These are phyloP conservation scores for Lasioglossum leucozonium DNA, from an alignment of 2,888 invertebrate species.

Conservation along the genomic window DNA sequence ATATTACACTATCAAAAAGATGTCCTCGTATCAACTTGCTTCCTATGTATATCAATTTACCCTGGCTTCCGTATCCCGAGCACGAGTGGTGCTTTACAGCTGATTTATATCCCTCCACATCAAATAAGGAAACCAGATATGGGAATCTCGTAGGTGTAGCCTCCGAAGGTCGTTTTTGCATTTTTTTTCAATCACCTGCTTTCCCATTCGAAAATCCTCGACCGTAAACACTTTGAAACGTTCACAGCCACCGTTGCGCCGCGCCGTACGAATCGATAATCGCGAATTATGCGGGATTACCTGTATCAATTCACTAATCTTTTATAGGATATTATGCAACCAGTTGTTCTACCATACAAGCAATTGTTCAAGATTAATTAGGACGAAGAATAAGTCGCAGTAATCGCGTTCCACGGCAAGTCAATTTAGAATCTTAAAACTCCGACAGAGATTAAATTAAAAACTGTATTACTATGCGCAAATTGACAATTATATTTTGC, in stretches of 20 bases:
- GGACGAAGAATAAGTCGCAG: neutral
- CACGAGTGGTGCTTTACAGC: neutral
- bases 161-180: neutral
- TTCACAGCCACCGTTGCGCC: neutral
- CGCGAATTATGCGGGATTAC: slow-evolving; percentile 11
- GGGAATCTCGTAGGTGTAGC: neutral
- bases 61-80: neutral
- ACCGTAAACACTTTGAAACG: neutral
- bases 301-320: neutral
- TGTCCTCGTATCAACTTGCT: neutral
- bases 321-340: neutral
- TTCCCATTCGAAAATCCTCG: neutral
- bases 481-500: neutral
- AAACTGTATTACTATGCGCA: neutral
- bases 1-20: neutral
- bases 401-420: neutral
- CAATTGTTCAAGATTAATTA: neutral
- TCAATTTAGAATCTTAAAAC: neutral
- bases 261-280: neutral
- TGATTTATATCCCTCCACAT: neutral
- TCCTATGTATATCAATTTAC: neutral
- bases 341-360: neutral
- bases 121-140: neutral
- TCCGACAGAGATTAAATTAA: neutral
- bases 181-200: neutral